Evolutionary conservation across 1,140 invertebrate genomes (phyloP), one percentile per base, ranked within the genome.

Genomic region (Pseudomyrmex sp.): DNA sequence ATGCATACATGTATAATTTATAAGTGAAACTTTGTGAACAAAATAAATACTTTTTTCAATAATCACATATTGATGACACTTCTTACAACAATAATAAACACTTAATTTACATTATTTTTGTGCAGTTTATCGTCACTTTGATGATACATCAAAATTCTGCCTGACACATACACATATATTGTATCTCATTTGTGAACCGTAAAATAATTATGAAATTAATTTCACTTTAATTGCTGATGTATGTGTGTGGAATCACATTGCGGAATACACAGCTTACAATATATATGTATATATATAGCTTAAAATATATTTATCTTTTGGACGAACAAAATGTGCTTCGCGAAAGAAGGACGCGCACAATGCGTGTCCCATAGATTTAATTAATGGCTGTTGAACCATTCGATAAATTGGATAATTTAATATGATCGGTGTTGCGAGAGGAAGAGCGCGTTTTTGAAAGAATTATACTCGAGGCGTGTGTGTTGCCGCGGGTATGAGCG

Each of bases 391-490:
- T 59, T 70, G 65, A 48, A 80, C 44, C 66, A 23, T 80, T 18
- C 66, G 66, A 59, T 61, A 80, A 80, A 80, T 72, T 72, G 76
- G 54, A 80, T 80, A 80, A 80, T 80, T 80, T 80, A 80, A 80
- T 80, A 66, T 80, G 76, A 80, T 80, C 76, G 54, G 20, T 7
- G n/a, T 52, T 26, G 20, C 66, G 13, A 46, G 35, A 35, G 35
- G 35, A 5, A 35, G 35, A 35, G 18, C 50, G n/a, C 35, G 52
- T 80, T 80, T 80, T 80, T 80, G 66, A 80, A 80, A 72, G 54
- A 80, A 80, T 80, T 80, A 80, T 48, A 18, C 65, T 56, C 50
- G 13, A 15, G 46, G 8, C 26, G 46, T 2, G 35, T 18, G 15
- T 26, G 26, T 58, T 0, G 35, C 35, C 35, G 35, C 65, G 54